These are phyloP conservation scores for Temnopleurus reevesii DNA, from an alignment of 53 echinoderm and acorn worm genomes.

Conservation along the genomic window DNA sequence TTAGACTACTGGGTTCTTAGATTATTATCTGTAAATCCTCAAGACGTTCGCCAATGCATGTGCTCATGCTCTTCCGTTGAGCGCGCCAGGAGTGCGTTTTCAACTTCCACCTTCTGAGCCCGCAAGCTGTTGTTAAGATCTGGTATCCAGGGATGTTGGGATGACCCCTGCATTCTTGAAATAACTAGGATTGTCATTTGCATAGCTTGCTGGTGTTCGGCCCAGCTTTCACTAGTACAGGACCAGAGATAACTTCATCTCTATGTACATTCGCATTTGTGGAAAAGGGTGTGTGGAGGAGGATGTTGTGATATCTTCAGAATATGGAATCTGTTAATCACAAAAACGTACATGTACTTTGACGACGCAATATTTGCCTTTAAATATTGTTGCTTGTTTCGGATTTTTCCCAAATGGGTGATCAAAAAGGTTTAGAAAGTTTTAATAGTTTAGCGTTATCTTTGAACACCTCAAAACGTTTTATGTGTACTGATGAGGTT, in stretches of 20 bases:
- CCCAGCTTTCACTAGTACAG: neutral
- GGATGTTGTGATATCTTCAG: too few relatives aligned
- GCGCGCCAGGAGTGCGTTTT: slow-evolving; percentile 1
- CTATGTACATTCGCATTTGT: neutral
- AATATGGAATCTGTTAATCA: too few relatives aligned
- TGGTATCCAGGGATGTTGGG: slow-evolving; percentile 55
- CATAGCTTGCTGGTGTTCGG: slow-evolving; percentile 64
- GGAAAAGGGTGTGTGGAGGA: too few relatives aligned
- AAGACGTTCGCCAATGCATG: neutral
- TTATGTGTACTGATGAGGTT: too few relatives aligned
- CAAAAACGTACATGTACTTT: too few relatives aligned
- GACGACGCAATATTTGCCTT: too few relatives aligned
- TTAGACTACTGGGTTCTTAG: neutral
- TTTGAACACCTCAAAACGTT: too few relatives aligned
- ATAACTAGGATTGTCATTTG: slow-evolving; percentile 75
- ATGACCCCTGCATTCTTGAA: slow-evolving; percentile 66
- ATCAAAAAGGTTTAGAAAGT: too few relatives aligned
- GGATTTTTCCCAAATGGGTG: too few relatives aligned
- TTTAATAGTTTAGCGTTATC: too few relatives aligned
- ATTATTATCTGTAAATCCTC: neutral
- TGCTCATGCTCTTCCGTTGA: slow-evolving; percentile 7
- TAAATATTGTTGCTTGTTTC: too few relatives aligned
- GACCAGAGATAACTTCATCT: neutral
- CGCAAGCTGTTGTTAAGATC: slow-evolving; percentile 58
- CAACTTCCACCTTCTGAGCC: slow-evolving; percentile 43